These are phyloP conservation scores for Bambusicola thoracicus DNA, from an alignment of 2,113 vertebrate genomes.

Conservation along the genomic window DNA sequence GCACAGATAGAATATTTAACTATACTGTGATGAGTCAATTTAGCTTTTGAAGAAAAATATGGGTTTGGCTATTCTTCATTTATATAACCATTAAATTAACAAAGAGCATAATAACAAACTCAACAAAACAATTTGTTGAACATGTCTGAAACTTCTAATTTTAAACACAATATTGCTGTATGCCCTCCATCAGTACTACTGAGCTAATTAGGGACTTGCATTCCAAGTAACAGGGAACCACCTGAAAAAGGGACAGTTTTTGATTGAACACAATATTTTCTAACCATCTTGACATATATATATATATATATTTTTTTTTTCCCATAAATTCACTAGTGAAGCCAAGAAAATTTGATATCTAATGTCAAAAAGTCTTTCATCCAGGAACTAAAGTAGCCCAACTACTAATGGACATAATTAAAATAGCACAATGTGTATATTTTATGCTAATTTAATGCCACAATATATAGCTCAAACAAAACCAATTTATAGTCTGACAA, in stretches of 20 bases:
- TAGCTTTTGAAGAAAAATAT: not conserved
- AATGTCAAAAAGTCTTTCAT: conserved; percentile 3
- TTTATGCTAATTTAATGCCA: conserved; percentile 9
- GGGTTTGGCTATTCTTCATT: not conserved
- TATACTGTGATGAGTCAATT: not conserved
- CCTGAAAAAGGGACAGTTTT: not conserved
- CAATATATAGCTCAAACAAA: not conserved
- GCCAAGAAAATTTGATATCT: not conserved
- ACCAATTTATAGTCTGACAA: not conserved
- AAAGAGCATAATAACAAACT: not conserved
- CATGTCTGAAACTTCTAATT: not conserved
- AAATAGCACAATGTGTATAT: not conserved
- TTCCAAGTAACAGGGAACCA: not conserved
- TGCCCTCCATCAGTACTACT: not conserved
- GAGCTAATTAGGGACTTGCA: not conserved
- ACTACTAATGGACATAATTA: not conserved
- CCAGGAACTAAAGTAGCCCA: not conserved
- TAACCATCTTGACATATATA: not conserved
- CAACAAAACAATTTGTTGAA: not conserved
- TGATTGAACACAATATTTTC: not conserved
- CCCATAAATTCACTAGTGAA: not conserved
- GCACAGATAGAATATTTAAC: not conserved
- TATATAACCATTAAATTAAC: not conserved
- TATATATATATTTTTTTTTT: not conserved
- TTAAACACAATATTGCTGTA: not conserved